These are phyloP conservation scores for Phalacrocorax aristotelis DNA, from an alignment of 2,113 vertebrate species.

Conservation along the genomic window DNA sequence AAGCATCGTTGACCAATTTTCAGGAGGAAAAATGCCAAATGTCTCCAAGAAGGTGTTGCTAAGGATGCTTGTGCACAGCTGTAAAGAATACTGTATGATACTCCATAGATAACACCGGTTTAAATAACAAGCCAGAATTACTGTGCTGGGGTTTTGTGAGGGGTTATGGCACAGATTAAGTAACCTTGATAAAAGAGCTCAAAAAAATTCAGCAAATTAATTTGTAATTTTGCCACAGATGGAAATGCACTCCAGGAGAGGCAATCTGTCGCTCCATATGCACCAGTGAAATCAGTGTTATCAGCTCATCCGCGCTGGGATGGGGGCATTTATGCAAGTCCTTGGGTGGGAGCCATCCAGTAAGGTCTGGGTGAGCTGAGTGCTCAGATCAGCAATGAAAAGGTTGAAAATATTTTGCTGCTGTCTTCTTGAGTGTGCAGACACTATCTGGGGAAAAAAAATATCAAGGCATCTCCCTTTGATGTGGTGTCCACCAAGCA, in stretches of 20 bases:
- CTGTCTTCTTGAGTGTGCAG: not conserved
- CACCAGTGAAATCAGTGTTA: constrained; percentile 13
- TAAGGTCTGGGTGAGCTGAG: not conserved
- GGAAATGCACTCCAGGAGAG: constrained; percentile 25
- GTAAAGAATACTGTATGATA: not conserved
- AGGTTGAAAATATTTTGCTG: not conserved
- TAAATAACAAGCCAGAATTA: not conserved
- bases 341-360: not conserved
- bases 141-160: not conserved
- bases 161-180: not conserved
- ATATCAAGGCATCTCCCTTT: not conserved
- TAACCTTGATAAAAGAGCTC: constrained; percentile 40
- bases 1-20: not conserved
- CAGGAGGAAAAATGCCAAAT: not conserved
- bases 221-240: constrained; percentile 50
- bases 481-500: not conserved
- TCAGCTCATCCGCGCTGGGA: not conserved
- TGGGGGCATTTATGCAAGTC: not conserved
- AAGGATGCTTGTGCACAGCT: not conserved
- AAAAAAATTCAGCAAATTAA: constrained; percentile 20
- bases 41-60: not conserved
- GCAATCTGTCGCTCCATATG: constrained; percentile 49
- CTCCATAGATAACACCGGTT: fast-evolving
- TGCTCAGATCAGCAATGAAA: not conserved
- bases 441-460: not conserved